Evolutionary conservation across 1,140 invertebrate species (phyloP), one percentile per base, ranked within the genome.

Genomic region (Lordiphosa clarofinis): DNA sequence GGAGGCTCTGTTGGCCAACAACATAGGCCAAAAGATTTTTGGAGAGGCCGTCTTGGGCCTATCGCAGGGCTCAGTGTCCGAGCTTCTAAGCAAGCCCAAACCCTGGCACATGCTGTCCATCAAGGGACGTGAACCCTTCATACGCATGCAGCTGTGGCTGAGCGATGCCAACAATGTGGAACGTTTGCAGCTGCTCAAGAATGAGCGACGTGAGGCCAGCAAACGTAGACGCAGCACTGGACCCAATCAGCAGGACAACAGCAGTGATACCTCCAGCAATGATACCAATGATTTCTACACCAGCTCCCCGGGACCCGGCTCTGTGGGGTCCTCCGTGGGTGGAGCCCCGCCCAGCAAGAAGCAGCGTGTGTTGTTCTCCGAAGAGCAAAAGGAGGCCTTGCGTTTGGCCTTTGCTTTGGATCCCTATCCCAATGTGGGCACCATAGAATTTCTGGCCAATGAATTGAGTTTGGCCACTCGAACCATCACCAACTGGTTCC

Each of bases 51-150:
- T 99, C 19, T 90, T 99, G 0, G 98, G 97, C 0, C 90, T 99
- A 9, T 98, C 97, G 2, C 98, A 99, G 90, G 98, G 98, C 11
- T 99, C 97, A 0, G 98, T 99, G 1, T 98, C 96, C 86, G 98
- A 99, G 90, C 90, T 99, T 10, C 91, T 99, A 0, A 98, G 97
- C 42, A 99, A 99, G 90, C 98, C 98, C 1, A 99, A 99, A 87
- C 98, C 98, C 0, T 99, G 98, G 98, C 97, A 98, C 86, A 98
- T 99, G 97, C 92, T 99, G 5, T 98, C 97, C 74, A 98, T 99
- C 87, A 99, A 99, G 90, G 98, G 98, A 0, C 91, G 98, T 24
- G 98, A 99, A 89, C 98, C 98, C 0, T 99, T 99, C 90, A 98
- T 99, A 60, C 92, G 98, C 58, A 99, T 99, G 98, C 97, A 99